Base-by-base conservation (phyloP, 2,797 vertebrate species). In the Scolopax bukidnonensis region DNA sequence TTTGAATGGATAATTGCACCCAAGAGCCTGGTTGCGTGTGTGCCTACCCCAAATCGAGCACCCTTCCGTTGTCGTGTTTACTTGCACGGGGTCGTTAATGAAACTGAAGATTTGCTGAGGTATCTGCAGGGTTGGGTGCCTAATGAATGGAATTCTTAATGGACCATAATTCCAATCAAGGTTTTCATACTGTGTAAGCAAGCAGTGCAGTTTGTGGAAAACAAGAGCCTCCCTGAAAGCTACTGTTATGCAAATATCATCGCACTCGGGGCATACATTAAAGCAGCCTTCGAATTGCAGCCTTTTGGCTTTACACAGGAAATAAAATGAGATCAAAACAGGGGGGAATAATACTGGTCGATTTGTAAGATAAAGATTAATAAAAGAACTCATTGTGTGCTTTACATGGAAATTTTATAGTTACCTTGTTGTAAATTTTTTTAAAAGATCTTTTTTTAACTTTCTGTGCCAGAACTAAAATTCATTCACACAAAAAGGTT, bases 381-480 rank as follows among this genome's bases (percentile, higher is more conserved):
- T 96, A 92, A 92, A 89, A 79, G 36, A 93, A 87, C 5, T 93
- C 83, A 75, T 11, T n/a, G 81, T 71, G 84, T 78, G 69, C 68
- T 95, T 95, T 89, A 87, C 24, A n/a, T 0, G 3, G 80, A 88
- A 88, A 70, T 86, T 93, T 64, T 47, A 86, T 75, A 59, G 82
- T 95, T 97, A 95, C 59, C 56, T 79, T 70, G 67, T 76, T 87
- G 33, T 70, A 90, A 84, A 67, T 84, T 96, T 95, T 95, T 95
- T 90, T n/a, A 28, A 85, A 95, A 95, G 71, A 76, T 32, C 32
- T 88, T 82, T 96, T 96, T 93, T 85, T 38, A 91, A 89, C 92
- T 95, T 97, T 96, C 93, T 96, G 78, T 15, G 30, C 92, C 93
- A 91, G 83, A 88, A 25, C 70, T 87, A 69, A 96, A 95, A 96